Evolutionary conservation across 2,888 invertebrate genomes (phyloP), one percentile per base, ranked within the genome.

Genomic region (Cenopis cana): DNA sequence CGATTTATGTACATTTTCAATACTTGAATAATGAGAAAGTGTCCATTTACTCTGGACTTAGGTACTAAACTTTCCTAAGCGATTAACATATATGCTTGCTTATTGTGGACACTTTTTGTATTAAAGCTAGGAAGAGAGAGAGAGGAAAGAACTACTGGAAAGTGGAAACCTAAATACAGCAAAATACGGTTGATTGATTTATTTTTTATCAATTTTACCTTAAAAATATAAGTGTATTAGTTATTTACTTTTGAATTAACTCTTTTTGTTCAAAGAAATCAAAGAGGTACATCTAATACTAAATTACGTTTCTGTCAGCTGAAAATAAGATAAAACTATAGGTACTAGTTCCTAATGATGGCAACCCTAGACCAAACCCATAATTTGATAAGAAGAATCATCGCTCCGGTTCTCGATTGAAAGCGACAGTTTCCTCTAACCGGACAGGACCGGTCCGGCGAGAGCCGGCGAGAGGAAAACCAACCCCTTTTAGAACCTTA

Each of bases 371-470:
- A 56, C 49, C 79, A 85, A 83, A 85, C 86, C 85, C 81, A 86
- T 88, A 90, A 92, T 93, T 93, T 93, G 91, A 93, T 92, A 88
- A 89, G 89, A 83, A 85, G 90, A 89, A 90, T 89, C 92, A 89
- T 90, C 88, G 87, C 89, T 87, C 88, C 85, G 86, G 86, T 87
- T 86, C 80, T 74, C 82, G 79, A 87, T 89, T 85, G 92, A 93
- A 93, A 93, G 87, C 90, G 92, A 93, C 90, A 93, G 92, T 93
- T 88, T 90, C 89, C 89, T 89, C 79, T 86, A 82, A 88, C 81
- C 78, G 84, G 88, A 90, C 91, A 87, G 87, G 88, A 90, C 91
- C 88, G 87, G 88, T 89, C 84, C 76, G 75, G 79, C 82, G 85
- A 90, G 93, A 92, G 90, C 92, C 88, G 84, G 89, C 88, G 84